A percentile compares a stretch with the other conserved stretches of the same genome.
Conservation (phyloP, 2,888 invertebrate genomes). For the Drosophila diplacantha region DNA sequence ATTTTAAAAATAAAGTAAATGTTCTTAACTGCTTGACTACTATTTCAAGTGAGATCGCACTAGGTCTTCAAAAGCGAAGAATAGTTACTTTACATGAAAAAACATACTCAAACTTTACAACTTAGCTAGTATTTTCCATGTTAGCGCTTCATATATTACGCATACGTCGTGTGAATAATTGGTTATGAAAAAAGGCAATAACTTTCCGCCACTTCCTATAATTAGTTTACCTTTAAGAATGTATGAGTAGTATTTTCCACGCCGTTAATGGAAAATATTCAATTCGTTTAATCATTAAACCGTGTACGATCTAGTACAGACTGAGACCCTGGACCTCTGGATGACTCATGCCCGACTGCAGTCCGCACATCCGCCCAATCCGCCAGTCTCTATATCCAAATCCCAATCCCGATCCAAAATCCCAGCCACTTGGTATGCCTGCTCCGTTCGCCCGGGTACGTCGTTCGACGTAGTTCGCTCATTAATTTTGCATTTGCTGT, state of each 20-base stretch:
- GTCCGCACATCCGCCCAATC: conserved; percentile 27
- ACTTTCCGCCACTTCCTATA: not conserved
- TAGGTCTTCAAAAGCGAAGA: not conserved
- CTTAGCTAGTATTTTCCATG: not conserved
- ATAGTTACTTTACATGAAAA: not conserved
- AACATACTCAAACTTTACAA: not conserved
- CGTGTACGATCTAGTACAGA: not conserved
- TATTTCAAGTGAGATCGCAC: not conserved
- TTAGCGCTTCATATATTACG: not conserved
- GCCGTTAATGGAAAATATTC: not conserved
- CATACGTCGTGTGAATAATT: not conserved
- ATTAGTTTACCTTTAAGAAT: not conserved
- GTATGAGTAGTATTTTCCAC: not conserved
- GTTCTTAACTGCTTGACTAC: not conserved
- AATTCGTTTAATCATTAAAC: not conserved
- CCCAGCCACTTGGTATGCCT: conserved; percentile 62
- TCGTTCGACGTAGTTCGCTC: conserved; percentile 66
- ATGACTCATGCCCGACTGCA: conserved; percentile 27
- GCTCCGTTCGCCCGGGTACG: conserved; percentile 59
- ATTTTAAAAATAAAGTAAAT: not conserved
- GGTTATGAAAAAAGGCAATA: not conserved
- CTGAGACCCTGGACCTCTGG: conserved; percentile 4
- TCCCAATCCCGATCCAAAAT: conserved; percentile 40
- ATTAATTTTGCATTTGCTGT: conserved; percentile 60
- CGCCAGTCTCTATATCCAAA: conserved; percentile 31